phyloP scores from a whole-genome alignment of 2,113 vertebrate species.

The Pardalotus punctatus region DNA sequence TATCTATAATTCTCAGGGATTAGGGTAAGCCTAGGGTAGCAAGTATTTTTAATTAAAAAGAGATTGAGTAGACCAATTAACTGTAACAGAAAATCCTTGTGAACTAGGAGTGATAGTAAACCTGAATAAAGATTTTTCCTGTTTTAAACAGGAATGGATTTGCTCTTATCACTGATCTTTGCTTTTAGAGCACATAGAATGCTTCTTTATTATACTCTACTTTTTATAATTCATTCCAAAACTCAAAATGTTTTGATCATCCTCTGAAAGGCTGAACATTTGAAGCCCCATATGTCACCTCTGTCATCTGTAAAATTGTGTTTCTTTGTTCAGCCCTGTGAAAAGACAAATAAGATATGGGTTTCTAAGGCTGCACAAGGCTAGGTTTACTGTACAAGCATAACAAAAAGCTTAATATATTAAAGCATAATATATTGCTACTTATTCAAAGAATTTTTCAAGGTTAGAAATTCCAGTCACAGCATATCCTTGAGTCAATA shows the following conservation, averaged over 20 bases:
- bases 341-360: background rate
- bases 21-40: conserved; percentile 37
- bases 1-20: conserved; percentile 49
- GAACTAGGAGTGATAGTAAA: background rate
- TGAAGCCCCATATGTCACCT: background rate
- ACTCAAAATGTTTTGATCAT: background rate
- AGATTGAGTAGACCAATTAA: conserved; percentile 32
- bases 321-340: background rate
- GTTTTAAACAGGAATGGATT: background rate
- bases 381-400: background rate
- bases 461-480: background rate
- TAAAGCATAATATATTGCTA: background rate
- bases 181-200: background rate
- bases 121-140: background rate
- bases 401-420: background rate
- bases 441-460: background rate
- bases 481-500: background rate
- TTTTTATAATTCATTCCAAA: background rate
- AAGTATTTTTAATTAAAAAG: conserved; percentile 71
- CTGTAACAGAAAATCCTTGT: conserved; percentile 14
- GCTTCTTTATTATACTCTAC: background rate
- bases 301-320: background rate
- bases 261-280: background rate
- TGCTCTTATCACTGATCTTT: background rate
- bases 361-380: background rate